Conservation (phyloP, 2,797 vertebrate genomes). For the Hypotaenidia philippensis region DNA sequence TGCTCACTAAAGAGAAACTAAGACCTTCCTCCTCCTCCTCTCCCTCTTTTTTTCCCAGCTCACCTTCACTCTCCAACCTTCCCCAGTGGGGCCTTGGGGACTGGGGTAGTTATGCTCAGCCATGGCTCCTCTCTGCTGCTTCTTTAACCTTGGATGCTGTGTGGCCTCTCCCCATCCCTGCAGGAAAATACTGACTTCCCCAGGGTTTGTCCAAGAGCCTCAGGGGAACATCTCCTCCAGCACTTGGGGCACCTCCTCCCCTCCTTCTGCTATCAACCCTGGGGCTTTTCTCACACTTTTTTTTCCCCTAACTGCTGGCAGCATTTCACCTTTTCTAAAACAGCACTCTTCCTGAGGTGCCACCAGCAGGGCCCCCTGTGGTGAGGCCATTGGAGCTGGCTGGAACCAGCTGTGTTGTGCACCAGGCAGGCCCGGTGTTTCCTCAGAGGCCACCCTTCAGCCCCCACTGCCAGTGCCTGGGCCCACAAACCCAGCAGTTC, state of each 20-base stretch:
- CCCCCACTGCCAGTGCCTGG: background rate
- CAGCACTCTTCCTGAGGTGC: rapidly evolving
- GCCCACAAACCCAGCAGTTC: background rate
- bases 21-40: rapidly evolving
- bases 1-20: background rate
- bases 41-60: background rate
- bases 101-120: no score
- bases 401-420: rapidly evolving
- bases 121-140: background rate
- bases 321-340: background rate
- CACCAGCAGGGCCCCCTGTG: rapidly evolving
- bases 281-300: background rate
- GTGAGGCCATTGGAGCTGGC: no score
- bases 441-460: background rate
- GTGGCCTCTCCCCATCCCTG: background rate
- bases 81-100: background rate
- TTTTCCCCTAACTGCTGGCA: background rate
- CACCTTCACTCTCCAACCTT: background rate
- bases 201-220: background rate
- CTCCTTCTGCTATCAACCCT: background rate
- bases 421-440: rapidly evolving
- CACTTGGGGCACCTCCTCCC: background rate
- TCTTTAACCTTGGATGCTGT: background rate
- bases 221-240: background rate
- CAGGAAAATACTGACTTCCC: background rate